phyloP scores from a whole-genome alignment of 2,888 invertebrate species.

The Drosophila phalerata region DNA sequence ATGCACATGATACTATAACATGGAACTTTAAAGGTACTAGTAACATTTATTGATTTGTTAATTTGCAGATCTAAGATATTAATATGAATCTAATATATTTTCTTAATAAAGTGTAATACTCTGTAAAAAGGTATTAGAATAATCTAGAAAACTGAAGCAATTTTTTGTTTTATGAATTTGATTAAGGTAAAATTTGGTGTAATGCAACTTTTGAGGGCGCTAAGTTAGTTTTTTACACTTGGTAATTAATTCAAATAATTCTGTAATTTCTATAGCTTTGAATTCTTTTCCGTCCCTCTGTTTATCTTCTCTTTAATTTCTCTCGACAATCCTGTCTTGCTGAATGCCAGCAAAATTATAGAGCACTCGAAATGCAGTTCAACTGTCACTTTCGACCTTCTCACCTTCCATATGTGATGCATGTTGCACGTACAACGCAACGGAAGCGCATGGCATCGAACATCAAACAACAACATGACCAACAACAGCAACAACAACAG shows the following conservation, averaged over 20 bases:
- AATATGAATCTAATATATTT: too few relatives aligned
- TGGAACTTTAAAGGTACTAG: too few relatives aligned
- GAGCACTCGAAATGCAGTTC: constrained; percentile 8
- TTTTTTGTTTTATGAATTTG: not conserved
- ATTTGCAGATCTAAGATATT: too few relatives aligned
- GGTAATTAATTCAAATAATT: not conserved
- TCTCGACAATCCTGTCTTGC: not conserved
- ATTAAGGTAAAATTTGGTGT: not conserved
- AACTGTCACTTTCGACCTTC: not conserved
- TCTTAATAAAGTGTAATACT: not conserved
- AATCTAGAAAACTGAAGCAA: not conserved
- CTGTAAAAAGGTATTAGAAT: not conserved
- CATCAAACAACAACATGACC: constrained; percentile 65
- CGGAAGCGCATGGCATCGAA: constrained; percentile 70
- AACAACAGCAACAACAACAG: constrained; percentile 39
- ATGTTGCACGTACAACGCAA: constrained; percentile 63
- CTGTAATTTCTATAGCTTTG: not conserved
- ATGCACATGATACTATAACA: too few relatives aligned
- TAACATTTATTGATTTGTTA: too few relatives aligned
- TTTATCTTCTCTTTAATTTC: rapidly evolving
- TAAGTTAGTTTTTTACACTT: not conserved
- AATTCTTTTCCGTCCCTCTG: not conserved
- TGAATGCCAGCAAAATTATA: not conserved
- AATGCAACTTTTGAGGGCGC: not conserved
- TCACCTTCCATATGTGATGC: constrained; percentile 32